phyloP scores from a whole-genome alignment of 2,113 vertebrate genomes.

The Hypocryptadius cinnamomeus region DNA sequence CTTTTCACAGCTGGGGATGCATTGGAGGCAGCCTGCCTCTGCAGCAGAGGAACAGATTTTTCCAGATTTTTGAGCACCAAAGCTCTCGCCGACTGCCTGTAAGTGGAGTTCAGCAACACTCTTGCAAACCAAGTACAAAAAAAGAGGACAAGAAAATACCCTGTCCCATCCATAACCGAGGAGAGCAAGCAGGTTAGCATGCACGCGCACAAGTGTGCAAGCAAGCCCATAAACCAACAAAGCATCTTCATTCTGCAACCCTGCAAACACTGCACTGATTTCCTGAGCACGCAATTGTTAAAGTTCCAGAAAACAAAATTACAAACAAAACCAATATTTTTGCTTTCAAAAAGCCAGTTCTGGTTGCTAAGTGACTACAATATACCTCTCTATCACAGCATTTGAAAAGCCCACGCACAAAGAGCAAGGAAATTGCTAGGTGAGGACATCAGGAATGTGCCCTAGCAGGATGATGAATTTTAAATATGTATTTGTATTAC shows the following conservation, averaged over 20 bases:
- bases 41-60: not conserved
- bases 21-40: not conserved
- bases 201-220: fast-evolving
- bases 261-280: not conserved
- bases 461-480: not conserved
- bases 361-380: constrained; percentile 56
- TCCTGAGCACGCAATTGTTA: not conserved
- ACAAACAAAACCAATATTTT: not conserved
- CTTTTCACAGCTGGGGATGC: not conserved
- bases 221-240: not conserved
- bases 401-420: not conserved
- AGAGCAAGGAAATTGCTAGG: constrained; percentile 11
- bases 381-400: not conserved
- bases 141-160: not conserved
- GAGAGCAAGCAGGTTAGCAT: not conserved
- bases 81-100: not conserved
- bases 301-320: not conserved
- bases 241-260: not conserved
- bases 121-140: not conserved
- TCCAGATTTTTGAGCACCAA: not conserved
- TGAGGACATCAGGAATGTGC: constrained; percentile 2
- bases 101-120: not conserved
- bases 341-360: not conserved
- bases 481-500: not conserved
- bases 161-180: not conserved